phyloP scores from a whole-genome alignment of 1,140 invertebrate species.

The Drosophila persimilis region DNA sequence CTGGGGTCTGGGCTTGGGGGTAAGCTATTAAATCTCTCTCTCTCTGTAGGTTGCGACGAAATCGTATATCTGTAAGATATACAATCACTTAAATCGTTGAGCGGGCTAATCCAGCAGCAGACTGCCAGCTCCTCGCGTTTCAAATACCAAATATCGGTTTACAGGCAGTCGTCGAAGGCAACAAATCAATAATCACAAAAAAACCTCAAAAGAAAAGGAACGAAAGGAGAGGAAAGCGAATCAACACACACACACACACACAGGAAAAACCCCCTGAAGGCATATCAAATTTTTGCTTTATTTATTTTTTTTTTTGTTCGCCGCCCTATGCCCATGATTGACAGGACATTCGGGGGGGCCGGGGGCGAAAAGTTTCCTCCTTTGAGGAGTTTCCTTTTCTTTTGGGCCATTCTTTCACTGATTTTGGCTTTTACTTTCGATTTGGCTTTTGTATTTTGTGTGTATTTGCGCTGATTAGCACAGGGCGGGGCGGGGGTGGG shows the following conservation, averaged over 20 bases:
- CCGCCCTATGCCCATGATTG: slow-evolving; percentile 48
- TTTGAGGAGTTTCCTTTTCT: slow-evolving; percentile 46
- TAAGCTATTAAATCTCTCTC: slow-evolving; percentile 70
- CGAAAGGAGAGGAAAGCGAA: slow-evolving; percentile 1
- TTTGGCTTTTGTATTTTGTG: slow-evolving; percentile 77
- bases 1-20: not conserved
- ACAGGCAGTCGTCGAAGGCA: slow-evolving; percentile 44
- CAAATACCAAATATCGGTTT: slow-evolving; percentile 80
- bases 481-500: not conserved
- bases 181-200: slow-evolving; percentile 74
- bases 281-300: slow-evolving; percentile 72
- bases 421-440: slow-evolving; percentile 76
- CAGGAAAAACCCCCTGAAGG: slow-evolving; percentile 53
- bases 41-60: slow-evolving; percentile 26
- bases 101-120: slow-evolving; percentile 62
- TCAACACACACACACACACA: slow-evolving; percentile 27
- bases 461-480: slow-evolving; percentile 77
- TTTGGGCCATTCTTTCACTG: slow-evolving; percentile 48
- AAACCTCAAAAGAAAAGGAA: slow-evolving; percentile 51
- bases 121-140: slow-evolving; percentile 34
- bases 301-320: slow-evolving; percentile 28
- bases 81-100: slow-evolving; percentile 80
- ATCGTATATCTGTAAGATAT: slow-evolving; percentile 79
- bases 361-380: slow-evolving; percentile 40
- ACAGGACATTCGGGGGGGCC: slow-evolving; percentile 20